These are phyloP conservation scores for Damaliscus lunatus DNA, from an alignment of 2,113 vertebrate genomes.

Conservation along the genomic window DNA sequence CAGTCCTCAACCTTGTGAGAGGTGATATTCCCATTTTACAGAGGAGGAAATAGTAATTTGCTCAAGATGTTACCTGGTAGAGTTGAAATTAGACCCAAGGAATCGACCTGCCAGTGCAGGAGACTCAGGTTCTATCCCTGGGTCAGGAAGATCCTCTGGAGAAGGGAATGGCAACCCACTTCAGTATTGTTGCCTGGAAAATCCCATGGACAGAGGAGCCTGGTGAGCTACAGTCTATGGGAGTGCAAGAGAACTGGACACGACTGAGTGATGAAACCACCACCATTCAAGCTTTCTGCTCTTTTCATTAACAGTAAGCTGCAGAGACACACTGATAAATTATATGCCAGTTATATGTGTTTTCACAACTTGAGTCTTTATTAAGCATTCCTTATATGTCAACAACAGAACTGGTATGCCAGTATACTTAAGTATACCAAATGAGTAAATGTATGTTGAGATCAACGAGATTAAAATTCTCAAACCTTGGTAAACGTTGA, in stretches of 20 bases:
- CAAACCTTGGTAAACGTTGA: background rate
- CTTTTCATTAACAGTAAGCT: background rate
- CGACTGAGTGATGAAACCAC: background rate
- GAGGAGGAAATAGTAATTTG: background rate
- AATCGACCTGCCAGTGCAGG: background rate
- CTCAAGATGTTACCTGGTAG: background rate
- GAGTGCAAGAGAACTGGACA: background rate
- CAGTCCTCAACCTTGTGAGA: background rate
- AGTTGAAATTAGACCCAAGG: background rate
- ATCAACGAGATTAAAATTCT: background rate
- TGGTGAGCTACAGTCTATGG: background rate
- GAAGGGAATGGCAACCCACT: background rate
- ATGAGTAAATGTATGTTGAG: background rate
- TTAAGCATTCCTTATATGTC: background rate
- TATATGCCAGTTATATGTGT: no score
- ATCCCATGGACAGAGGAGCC: background rate
- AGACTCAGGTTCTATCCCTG: background rate
- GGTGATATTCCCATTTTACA: background rate
- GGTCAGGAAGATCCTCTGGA: background rate
- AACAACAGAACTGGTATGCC: background rate
- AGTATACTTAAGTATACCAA: background rate
- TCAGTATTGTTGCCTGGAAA: background rate
- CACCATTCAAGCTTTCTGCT: background rate
- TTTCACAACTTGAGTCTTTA: background rate
- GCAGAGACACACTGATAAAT: background rate